Base-by-base conservation (phyloP, 2,888 invertebrate species). In the Drosophila kuntzei region DNA sequence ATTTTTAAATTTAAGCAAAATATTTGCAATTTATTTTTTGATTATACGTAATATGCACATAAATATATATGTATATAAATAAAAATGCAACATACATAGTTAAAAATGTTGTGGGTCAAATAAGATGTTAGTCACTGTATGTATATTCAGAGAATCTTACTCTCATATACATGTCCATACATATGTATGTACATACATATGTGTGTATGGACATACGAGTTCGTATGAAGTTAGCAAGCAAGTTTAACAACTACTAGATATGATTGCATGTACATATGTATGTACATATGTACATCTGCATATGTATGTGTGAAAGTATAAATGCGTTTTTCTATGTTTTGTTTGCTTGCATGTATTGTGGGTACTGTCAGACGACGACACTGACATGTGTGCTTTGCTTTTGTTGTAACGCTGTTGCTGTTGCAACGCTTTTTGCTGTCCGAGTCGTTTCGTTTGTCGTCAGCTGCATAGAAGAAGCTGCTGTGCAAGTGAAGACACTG, bases 191-290 rank as follows among this genome's bases (percentile, higher is more conserved):
- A 43, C n/a, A 4, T 34, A 32, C n/a, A 27, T 51, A 29, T n/a
- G n/a, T n/a, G n/a, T n/a, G n/a, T n/a, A n/a, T 2, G 27, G 7
- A 27, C 14, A 7, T 34, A 39, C 14, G 34, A 34, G n/a, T n/a
- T 34, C 6, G 12, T 29, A 27, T 36, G 53, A 54, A 74, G 77
- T 71, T 47, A 72, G 80, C 72, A 69, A 80, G 72, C 80, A 80
- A 80, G 80, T 80, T 80, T 64, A 78, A 69, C 80, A 76, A 72
- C 72, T 72, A 62, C 44, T 64, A 68, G 63, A 61, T 74, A 60
- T 36, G 34, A 16, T 22, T 18, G 25, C 11, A n/a, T 53, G n/a
- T 16, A 34, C 27, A 41, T 47, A 27, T 16, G 3, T 46, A 9
- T 55, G 44, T 44, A 16, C 46, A 32, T 59, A 16, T n/a, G 16